Evolutionary conservation across 2,888 invertebrate species (phyloP), one percentile per base, ranked within the genome.

Genomic region (Toxonevra muliebris): DNA sequence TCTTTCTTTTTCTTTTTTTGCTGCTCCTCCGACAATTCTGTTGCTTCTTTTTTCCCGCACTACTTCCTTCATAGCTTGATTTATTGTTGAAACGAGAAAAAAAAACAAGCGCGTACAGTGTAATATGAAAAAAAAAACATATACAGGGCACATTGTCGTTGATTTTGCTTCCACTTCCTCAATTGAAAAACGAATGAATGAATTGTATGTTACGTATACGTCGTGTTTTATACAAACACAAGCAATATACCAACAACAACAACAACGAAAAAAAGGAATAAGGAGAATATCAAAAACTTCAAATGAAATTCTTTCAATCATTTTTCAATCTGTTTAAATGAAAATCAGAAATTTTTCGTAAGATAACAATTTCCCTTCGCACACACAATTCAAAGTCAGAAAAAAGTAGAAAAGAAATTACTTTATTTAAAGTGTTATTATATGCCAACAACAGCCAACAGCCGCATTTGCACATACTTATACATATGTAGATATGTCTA

Each of bases 281-380:
- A 30, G 30, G 7, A 30, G 2, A 30, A 30, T 30, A 15, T 11
- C 11, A 19, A 53, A 53, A 53, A 15, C 17, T 53, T 19, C 42
- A 58, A 59, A 52, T 11, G 4, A 12, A 54, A 20, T 61, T 54
- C 55, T 20, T 40, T 41, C 45, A 61, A 61, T 61, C 61, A 66
- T 61, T 66, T 66, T 61, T 66, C 66, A 68, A 63, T 68, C 67
- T 67, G 63, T 59, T 67, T 42, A 52, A 43, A 43, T 53, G 59
- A 65, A 61, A 53, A 20, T 66, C 40, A 2, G 42, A 9, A 12
- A 19, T 8, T 8, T 42, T 19, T 15, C 43, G 41, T 66, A 52
- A 61, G 61, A 61, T 55, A 61, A 61, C 61, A 55, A 54, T 66
- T 61, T 61, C 55, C 45, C 19, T 45, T 11, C 12, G 54, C 30